These are phyloP conservation scores for Eulemur rufifrons DNA, from an alignment of 2,113 vertebrate genomes.

Conservation along the genomic window DNA sequence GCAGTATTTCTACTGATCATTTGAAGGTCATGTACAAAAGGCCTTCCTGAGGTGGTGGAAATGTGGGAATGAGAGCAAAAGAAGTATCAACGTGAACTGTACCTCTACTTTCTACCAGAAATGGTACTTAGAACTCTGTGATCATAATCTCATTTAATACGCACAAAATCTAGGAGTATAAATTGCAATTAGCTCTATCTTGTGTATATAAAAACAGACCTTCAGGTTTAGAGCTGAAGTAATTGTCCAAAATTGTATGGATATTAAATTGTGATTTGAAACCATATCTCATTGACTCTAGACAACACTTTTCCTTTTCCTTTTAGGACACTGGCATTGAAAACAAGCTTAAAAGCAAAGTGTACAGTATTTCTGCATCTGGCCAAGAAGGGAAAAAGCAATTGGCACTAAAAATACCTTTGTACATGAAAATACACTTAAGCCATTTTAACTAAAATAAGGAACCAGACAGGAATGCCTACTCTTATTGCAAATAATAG, in stretches of 20 bases:
- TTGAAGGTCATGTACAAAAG: background rate
- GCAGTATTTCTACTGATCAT: background rate
- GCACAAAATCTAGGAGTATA: background rate
- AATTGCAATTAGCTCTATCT: background rate
- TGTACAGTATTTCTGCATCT: background rate
- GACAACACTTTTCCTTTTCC: background rate
- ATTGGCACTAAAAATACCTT: background rate
- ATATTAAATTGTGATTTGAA: conserved; percentile 30
- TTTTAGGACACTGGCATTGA: background rate
- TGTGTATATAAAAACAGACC: background rate
- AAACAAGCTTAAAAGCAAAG: background rate
- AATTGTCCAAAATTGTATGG: background rate
- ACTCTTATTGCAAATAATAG: background rate
- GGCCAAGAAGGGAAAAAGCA: background rate
- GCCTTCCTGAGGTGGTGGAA: background rate
- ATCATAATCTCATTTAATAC: background rate
- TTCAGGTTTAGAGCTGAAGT: background rate
- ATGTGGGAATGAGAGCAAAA: background rate
- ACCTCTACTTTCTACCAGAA: background rate
- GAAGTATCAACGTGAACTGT: background rate
- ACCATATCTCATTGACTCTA: background rate
- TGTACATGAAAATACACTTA: background rate
- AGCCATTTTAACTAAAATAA: background rate
- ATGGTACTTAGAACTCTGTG: background rate
- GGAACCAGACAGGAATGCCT: background rate